Percentiles rank a stretch among this genome's conserved stretches.
These are phyloP conservation scores for Urophycis tenuis DNA, from an alignment of 2,797 vertebrate species.

Conservation along the genomic window DNA sequence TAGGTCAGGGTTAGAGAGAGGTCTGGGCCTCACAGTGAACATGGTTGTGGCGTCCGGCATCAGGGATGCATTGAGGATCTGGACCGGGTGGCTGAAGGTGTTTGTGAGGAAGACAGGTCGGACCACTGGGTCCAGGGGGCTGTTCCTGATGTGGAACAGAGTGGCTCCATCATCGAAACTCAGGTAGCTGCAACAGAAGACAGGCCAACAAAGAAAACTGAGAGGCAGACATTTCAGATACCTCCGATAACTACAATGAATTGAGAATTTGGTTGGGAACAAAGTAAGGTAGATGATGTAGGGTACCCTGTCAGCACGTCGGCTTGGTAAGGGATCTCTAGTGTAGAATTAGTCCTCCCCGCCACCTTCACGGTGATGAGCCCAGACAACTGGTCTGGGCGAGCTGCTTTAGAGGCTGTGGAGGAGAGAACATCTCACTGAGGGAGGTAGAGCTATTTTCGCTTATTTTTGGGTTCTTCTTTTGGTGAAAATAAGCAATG, in stretches of 20 bases:
- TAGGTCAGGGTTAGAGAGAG: background rate
- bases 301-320: slow-evolving; percentile 97
- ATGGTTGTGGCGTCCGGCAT: slow-evolving; percentile 87
- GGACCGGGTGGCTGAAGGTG: slow-evolving; percentile 86
- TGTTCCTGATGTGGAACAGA: slow-evolving; percentile 93
- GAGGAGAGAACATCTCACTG: slow-evolving; percentile 18
- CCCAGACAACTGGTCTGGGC: slow-evolving; percentile 86
- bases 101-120: slow-evolving; percentile 90
- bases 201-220: background rate
- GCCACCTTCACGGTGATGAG: slow-evolving; percentile 99
- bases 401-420: slow-evolving; percentile 93
- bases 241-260: no score
- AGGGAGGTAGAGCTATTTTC: background rate
- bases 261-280: no score
- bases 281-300: background rate
- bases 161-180: slow-evolving; percentile 95
- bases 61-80: slow-evolving; percentile 87
- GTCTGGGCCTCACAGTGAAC: slow-evolving; percentile 79
- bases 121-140: slow-evolving; percentile 86
- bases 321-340: slow-evolving; percentile 98
- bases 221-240: no score
- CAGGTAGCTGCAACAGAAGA: slow-evolving; percentile 72
- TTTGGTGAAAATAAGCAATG: background rate
- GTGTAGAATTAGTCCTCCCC: slow-evolving; percentile 96
- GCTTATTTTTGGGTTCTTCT: no score